Conservation (phyloP, 2,113 vertebrate species). For the Ursus arctos region DNA sequence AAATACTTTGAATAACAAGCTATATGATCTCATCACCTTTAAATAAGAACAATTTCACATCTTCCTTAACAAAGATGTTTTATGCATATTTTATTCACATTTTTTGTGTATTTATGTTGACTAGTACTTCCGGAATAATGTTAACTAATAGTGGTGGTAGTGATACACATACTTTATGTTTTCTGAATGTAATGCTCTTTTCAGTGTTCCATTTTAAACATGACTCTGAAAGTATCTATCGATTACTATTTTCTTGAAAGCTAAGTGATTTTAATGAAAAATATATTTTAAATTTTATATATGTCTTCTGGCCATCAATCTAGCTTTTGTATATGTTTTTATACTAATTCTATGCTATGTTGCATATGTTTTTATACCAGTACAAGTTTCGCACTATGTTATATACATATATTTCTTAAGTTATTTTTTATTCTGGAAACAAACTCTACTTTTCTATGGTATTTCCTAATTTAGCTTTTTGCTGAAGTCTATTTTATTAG, state of each 20-base stretch:
- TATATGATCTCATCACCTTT: not conserved
- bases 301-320: not conserved
- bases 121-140: not conserved
- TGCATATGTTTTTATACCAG: not conserved
- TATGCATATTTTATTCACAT: not conserved
- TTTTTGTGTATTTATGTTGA: not conserved
- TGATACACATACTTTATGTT: not conserved
- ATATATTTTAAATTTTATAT: not conserved
- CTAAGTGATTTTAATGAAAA: not conserved
- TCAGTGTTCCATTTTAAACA: not conserved
- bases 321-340: not conserved
- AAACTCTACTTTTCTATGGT: not conserved
- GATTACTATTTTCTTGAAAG: not conserved
- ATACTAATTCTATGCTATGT: not conserved
- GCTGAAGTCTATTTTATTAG: not conserved
- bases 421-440: not conserved
- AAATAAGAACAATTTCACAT: not conserved
- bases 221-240: not conserved
- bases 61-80: not conserved
- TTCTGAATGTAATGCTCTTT: not conserved
- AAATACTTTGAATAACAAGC: not conserved
- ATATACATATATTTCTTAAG: not conserved
- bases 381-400: not conserved
- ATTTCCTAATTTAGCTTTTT: conserved; percentile 19
- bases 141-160: not conserved